Evolutionary conservation across 2,113 vertebrate genomes (phyloP), one percentile per base, ranked within the genome.

Genomic region (Bettongia penicillata): DNA sequence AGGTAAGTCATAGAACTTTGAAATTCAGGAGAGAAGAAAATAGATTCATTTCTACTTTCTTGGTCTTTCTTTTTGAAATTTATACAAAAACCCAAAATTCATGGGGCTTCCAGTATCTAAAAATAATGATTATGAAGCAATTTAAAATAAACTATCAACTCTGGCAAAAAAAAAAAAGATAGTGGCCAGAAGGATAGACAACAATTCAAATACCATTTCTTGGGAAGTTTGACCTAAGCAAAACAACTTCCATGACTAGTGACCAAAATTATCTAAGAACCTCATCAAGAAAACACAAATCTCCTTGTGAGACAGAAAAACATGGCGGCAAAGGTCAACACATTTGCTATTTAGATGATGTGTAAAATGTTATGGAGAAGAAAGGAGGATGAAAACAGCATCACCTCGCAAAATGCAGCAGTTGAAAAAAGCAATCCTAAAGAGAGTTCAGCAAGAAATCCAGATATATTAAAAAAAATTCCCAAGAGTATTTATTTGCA

Each of bases 101-200:
- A 91, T 93, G 55, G 94, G 95, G 53, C 90, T 95, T 84, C 23
- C 23, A 53, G 43, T 48, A 52, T 90, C 94, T 95, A 97, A 97
- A 98, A 95, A 98, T 97, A 95, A 0, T 68, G 43, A 28, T 51
- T 98, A 98, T 95, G 95, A 96, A 93, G 9, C 94, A 93, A 47
- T 90, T 47, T 50, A 90, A 90, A 50, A 90, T 49, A 90, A 90
- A 77, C 31, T n/a, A 16, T 77, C 31, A 77, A 77, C 24, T 77
- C 14, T n/a, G 61, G 31, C 0, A n/a, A n/a, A 14, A 19, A 37
- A 37, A 37, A n/a, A 68, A 37, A 68, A 68, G 1, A 68, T 0
- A n/a, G 61, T 77, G 14, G 61, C n/a, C 12, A n/a, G 37, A 77
- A 77, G 37, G n/a, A n/a, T n/a, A 19, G 37, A 19, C 37, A 68